Evolutionary conservation across 2,797 vertebrate species (phyloP), one percentile per base, ranked within the genome.

Genomic region (Setipinna tenuifilis): DNA sequence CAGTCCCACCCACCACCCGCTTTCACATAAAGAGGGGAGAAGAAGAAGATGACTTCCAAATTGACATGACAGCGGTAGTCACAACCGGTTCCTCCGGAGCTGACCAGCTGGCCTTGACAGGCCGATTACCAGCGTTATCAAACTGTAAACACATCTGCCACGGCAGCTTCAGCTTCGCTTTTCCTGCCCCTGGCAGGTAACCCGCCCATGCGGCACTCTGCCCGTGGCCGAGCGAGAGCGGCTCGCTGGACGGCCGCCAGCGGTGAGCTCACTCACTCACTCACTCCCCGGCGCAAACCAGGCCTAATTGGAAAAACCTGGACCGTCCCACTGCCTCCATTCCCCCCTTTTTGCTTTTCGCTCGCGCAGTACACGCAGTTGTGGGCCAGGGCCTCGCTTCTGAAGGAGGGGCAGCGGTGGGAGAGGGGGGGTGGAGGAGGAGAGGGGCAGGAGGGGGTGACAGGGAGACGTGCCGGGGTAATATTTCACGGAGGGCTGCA

Each of bases 231-330:
- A 95, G 93, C 91, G 90, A 91, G 94, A 94, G 50, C 2, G 96
- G 96, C 94, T 93, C 90, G 87, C 90, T 97, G 96, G 96, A 95
- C 85, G 87, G 7, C 0, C 87, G 93, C 96, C 97, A 97, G 94
- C 87, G 90, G 94, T 98, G 97, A 99, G 92, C 93, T 98, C 97
- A 98, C 91, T 89, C 50, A 28, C 87, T 87, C 99, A 92, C 93
- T 98, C 97, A 98, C 91, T 89, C 50, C 68, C 87, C 88, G 90
- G 89, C 94, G 94, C 94, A 95, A 95, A 95, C 93, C 93, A 90
- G 87, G 92, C 93, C 90, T 96, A 96, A 97, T 95, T 96, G 94
- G 94, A 96, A 97, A 97, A 96, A 96, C 89, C 95, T 96, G 95
- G 94, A 89, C 87, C 84, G 93, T 88, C 54, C 87, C 92, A 90